Percentiles rank a stretch among this genome's conserved stretches.
These are phyloP conservation scores for Delphinapterus leucas DNA, from an alignment of 2,113 vertebrate genomes.

Conservation along the genomic window DNA sequence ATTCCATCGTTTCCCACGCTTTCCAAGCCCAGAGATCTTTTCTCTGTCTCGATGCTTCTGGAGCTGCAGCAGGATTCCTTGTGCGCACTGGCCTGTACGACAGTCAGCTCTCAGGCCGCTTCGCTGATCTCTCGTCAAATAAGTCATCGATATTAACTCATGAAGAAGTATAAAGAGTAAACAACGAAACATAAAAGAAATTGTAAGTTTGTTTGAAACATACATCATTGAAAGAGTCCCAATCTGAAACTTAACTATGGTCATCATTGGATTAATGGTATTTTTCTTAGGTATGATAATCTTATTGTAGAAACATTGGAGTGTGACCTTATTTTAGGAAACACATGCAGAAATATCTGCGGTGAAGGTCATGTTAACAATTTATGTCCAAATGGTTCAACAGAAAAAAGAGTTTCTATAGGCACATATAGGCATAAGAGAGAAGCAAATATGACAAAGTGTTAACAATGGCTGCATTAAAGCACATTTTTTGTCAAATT, in stretches of 20 bases:
- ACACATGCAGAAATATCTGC: not conserved
- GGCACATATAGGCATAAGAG: accelerated
- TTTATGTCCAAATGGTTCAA: not conserved
- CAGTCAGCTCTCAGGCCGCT: no score
- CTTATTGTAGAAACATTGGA: not conserved
- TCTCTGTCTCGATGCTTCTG: not conserved
- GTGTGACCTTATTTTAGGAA: not conserved
- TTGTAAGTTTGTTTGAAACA: not conserved
- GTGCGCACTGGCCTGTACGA: accelerated
- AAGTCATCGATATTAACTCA: not conserved
- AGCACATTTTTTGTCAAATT: not conserved
- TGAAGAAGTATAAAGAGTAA: not conserved
- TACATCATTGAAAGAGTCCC: not conserved
- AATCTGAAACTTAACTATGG: not conserved
- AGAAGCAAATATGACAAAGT: accelerated
- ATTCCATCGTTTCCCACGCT: not conserved
- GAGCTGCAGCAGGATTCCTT: not conserved
- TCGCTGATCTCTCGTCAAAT: not conserved
- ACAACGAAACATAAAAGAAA: not conserved
- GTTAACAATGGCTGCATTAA: accelerated
- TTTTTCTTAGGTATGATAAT: not conserved
- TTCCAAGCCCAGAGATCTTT: not conserved
- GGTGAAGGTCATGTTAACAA: not conserved
- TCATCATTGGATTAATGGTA: not conserved
- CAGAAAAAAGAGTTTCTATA: accelerated